Evolutionary conservation across 2,113 vertebrate species (phyloP), one percentile per base, ranked within the genome.

Genomic region (Ammodytes marinus): DNA sequence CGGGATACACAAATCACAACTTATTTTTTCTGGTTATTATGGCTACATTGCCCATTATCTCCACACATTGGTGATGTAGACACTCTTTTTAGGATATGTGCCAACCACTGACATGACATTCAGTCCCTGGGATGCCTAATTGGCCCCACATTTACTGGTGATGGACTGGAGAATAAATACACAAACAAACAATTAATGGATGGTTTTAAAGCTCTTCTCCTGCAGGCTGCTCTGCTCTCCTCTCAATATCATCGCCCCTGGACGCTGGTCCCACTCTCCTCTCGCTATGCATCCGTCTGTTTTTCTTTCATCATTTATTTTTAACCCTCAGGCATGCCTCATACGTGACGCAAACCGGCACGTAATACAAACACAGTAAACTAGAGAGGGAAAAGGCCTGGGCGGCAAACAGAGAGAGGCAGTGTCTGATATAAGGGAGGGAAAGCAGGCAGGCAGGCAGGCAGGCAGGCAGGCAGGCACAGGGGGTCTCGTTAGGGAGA

Each of bases 271-370:
- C 74, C 77, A 74, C 79, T 88, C 79, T 82, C 70, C 69, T 81
- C 77, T 82, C 79, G 69, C 69, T 74, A 74, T 71, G 77, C 74
- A 69, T 88, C 86, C 77, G 59, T 85, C 87, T 83, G 71, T 80
- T 86, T 60, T 83, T 75, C 79, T 83, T 88, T 93, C 84, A 88
- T 92, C 88, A 88, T 92, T 95, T 95, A 95, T 95, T 95, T 94
- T 95, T 94, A 95, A 93, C 92, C 89, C 86, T 83, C 54, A 88
- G 89, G 80, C 89, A 61, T 86, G 83, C 84, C 93, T 94, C 91
- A 91, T 72, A 37, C 53, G 61, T 95, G 95, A 95, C 94, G 94
- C 94, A 95, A 82, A 94, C 91, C 77, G 86, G 76, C 73, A 50
- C 89, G 88, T 80, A 91, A 91, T 50, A 71, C 55, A 5, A 85